Conservation (phyloP, 2,113 vertebrate species). For the Heterochromis multidens region DNA sequence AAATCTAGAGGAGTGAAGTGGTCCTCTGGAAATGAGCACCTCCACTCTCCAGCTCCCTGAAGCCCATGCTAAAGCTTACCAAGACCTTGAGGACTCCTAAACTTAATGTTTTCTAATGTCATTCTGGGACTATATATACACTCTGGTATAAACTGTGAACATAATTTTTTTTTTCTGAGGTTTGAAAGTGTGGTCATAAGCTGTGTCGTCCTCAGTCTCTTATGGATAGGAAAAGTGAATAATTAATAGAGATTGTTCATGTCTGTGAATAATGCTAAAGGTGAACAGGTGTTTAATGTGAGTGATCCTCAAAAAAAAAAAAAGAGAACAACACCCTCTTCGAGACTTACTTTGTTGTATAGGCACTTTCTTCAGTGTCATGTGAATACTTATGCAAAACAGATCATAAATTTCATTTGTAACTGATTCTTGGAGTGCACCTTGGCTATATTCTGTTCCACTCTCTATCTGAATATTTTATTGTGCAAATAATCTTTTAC, state of each 20-base stretch:
- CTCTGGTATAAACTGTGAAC: not conserved
- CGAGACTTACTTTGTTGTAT: not conserved
- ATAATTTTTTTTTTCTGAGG: not conserved
- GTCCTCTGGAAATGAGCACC: constrained; percentile 49
- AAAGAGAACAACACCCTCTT: not conserved
- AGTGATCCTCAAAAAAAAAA: not conserved
- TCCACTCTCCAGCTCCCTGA: constrained; percentile 26
- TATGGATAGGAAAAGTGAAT: constrained; percentile 19
- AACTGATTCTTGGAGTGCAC: not conserved
- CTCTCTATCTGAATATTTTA: not conserved
- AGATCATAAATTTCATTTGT: not conserved
- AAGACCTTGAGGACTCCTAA: constrained; percentile 1
- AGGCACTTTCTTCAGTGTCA: not conserved
- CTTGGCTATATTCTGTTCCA: not conserved
- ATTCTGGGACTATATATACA: not conserved
- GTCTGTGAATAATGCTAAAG: not conserved
- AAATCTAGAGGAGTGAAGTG: constrained; percentile 64
- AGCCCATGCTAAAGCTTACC: constrained; percentile 10
- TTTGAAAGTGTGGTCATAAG: not conserved
- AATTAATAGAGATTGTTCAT: constrained; percentile 14
- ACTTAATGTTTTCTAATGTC: constrained; percentile 25
- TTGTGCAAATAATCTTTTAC: not conserved
- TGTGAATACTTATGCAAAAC: not conserved
- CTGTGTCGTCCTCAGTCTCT: not conserved
- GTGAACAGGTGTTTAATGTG: constrained; percentile 20